Percentiles rank a stretch among this genome's conserved stretches.
Evolutionary conservation across 2,888 invertebrate species (phyloP).

Genomic region (Coecobrya sp.): DNA sequence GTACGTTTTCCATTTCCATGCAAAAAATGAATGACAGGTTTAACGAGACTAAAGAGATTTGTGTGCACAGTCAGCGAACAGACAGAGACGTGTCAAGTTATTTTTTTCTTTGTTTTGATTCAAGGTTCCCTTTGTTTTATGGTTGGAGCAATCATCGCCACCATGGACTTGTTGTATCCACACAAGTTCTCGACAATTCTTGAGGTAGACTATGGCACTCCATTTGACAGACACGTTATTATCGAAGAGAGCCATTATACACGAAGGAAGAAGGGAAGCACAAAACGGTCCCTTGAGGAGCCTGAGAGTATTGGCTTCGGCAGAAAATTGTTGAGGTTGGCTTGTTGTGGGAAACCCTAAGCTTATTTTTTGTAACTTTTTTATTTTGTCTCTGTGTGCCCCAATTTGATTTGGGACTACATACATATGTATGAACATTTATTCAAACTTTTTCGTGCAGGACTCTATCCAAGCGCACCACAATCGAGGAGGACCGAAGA

Average conservation of each 20-base stretch:
- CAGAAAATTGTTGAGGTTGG: constrained; percentile 91
- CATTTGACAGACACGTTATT: constrained; percentile 96
- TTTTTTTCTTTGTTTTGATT: constrained; percentile 61
- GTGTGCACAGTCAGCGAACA: neutral
- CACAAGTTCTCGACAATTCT: constrained; percentile 94
- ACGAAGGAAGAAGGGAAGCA: constrained; percentile 90
- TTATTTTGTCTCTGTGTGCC: neutral
- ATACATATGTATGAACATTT: neutral
- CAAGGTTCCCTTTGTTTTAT: constrained; percentile 82
- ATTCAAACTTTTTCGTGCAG: constrained; percentile 77
- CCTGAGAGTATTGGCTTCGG: constrained; percentile 89
- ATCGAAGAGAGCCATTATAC: constrained; percentile 94
- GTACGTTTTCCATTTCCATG: neutral
- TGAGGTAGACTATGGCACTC: constrained; percentile 97
- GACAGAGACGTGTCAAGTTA: constrained; percentile 21
- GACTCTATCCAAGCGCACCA: constrained; percentile 87
- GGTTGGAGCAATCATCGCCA: constrained; percentile 82
- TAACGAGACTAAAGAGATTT: neutral
- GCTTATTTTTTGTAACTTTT: neutral
- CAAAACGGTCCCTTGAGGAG: constrained; percentile 90
- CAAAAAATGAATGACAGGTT: constrained; percentile 42
- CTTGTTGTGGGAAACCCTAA: neutral
- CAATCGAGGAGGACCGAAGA: constrained; percentile 86
- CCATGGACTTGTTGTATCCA: constrained; percentile 95
- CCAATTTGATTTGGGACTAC: neutral